Percentiles rank a stretch among this genome's conserved stretches.
Evolutionary conservation across 2,113 vertebrate genomes (phyloP).

Genomic region (Phrynosoma platyrhinos): DNA sequence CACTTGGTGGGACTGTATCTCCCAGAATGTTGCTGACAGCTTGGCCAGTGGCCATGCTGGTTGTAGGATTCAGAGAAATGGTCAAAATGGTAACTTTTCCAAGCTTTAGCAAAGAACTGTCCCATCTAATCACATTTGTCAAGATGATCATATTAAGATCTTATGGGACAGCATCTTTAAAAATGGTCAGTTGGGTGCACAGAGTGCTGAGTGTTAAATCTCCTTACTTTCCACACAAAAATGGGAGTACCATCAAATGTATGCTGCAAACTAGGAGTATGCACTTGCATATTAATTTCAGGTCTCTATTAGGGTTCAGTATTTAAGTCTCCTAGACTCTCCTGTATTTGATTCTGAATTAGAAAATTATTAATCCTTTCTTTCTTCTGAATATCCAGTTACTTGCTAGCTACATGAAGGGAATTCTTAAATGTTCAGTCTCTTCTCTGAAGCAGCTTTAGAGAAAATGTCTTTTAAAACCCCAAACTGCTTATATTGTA

Average conservation of each 20-base stretch:
- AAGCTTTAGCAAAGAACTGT: not conserved
- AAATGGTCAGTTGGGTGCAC: not conserved
- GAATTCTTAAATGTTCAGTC: not conserved
- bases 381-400: not conserved
- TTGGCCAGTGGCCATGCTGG: no score
- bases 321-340: not conserved
- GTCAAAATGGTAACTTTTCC: not conserved
- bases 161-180: not conserved
- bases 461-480: not conserved
- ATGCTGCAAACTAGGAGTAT: not conserved
- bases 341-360: not conserved
- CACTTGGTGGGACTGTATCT: no score
- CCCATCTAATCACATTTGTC: not conserved
- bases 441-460: not conserved
- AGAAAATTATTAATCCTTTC: not conserved
- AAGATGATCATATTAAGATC: not conserved
- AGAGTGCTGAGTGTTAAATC: not conserved
- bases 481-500: not conserved
- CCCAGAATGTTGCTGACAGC: no score
- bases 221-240: not conserved
- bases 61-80: no score
- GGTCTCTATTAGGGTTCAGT: no score
- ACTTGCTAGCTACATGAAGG: not conserved
- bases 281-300: not conserved
- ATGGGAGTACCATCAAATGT: not conserved